Base-by-base conservation (phyloP, 1,140 invertebrate genomes). In the Drosophila suzukii region DNA sequence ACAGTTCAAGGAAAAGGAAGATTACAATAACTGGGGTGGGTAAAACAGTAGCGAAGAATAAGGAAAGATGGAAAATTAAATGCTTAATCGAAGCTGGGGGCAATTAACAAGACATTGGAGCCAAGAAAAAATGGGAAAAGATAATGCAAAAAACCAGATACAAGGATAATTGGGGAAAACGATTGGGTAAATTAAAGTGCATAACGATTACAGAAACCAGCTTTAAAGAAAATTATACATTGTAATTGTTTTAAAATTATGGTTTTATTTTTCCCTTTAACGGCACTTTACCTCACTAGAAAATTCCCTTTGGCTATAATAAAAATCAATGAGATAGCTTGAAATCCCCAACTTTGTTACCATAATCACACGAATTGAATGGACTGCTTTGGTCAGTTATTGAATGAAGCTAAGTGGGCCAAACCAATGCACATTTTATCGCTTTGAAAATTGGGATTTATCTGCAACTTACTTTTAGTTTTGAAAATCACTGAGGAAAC, bases 1-100 rank as follows among this genome's bases (percentile, higher is more conserved):
- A 27, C 51, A 58, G 34, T 57, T 65, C 12, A 54, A 60, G 59
- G 56, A 68, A 59, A 78, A 53, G 72, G 56, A 54, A 66, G 78
- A 71, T 78, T 78, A 67, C 78, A 71, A 82, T 74, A 78, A 81
- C 41, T 56, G 72, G 46, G 13, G 44, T 8, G 15, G 12, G 3
- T 17, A 46, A 47, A 20, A 53, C 20, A 7, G 46, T 3, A 32
- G 20, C 15, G 39, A 43, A 4, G 30, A 15, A 53, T 10, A 51
- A 17, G 47, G 39, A 11, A 63, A 38, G 32, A 62, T 36, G 32
- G 50, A 55, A 38, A 75, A 56, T 63, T 49, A 56, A 73, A 55
- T 13, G 32, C n/a, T 41, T 47, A 73, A 55, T 39, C 34, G 51
- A 51, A 63, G 60, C 20, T 68, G 38, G 47, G 32, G 47, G 65